These are phyloP conservation scores for Napeogenes sylphis DNA, from an alignment of 2,888 invertebrate species.

Conservation along the genomic window DNA sequence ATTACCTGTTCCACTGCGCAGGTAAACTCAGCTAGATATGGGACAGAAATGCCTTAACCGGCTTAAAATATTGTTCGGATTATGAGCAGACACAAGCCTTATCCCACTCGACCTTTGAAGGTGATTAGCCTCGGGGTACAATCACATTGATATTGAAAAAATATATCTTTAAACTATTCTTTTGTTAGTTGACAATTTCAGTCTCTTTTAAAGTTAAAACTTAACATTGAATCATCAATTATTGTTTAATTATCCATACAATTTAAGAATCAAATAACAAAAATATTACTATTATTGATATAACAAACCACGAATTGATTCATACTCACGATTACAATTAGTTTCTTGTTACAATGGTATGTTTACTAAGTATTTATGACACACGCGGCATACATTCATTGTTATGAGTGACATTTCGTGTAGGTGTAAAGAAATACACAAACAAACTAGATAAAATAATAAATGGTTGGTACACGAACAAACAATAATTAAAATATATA, in stretches of 20 bases:
- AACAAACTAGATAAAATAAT: background rate
- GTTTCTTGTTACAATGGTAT: slow-evolving; percentile 26
- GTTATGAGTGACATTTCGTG: slow-evolving; percentile 23
- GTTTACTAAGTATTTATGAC: slow-evolving; percentile 27
- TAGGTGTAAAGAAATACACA: background rate
- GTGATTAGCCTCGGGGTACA: slow-evolving; percentile 33
- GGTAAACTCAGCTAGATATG: slow-evolving; percentile 59
- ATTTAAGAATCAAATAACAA: too few relatives aligned
- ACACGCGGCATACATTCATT: slow-evolving; percentile 15
- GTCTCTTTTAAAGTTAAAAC: too few relatives aligned
- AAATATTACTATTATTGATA: too few relatives aligned
- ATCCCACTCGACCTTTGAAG: slow-evolving; percentile 38
- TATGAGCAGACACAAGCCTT: slow-evolving; percentile 45
- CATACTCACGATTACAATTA: slow-evolving; percentile 26
- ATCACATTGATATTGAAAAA: slow-evolving; percentile 10
- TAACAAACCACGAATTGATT: slow-evolving; percentile 18
- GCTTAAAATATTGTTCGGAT: slow-evolving; percentile 55
- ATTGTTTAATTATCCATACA: too few relatives aligned
- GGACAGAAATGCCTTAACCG: slow-evolving; percentile 59
- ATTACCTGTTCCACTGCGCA: slow-evolving; percentile 75
- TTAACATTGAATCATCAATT: too few relatives aligned
- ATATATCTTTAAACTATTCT: background rate
- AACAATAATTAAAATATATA: too few relatives aligned
- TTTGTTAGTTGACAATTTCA: too few relatives aligned
- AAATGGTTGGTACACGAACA: background rate